Evolutionary conservation across 2,113 vertebrate genomes (phyloP), one percentile per base, ranked within the genome.

Genomic region (Perca fluviatilis): DNA sequence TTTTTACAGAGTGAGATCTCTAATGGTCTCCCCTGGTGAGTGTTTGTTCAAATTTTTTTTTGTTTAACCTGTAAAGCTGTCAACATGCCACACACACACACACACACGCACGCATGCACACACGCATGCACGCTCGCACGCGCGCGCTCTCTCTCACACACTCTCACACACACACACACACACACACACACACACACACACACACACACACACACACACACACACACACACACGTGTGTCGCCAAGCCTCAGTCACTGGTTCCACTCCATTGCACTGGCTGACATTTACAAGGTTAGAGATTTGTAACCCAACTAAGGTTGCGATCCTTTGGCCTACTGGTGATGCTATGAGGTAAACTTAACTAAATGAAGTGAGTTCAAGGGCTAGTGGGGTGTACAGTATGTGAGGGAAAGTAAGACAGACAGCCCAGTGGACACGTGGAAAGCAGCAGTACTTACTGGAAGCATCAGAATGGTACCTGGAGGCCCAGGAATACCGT

Each of bases 381-480:
- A 1, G 60, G 69, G 51, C 63, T 27, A 57, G 66, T 67, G 84
- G 63, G 61, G 51, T 14, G 70, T 23, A 54, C 58, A 82, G 57
- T 64, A 40, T 70, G 66, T 40, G 18, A 67, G 13, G 33, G 51
- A 57, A 84, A 76, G 40, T 14, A 47, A 46, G 33, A 74, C 43
- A 63, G 82, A 53, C 33, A 51, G 62, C 43, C 60, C 47, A 14
- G 49, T 62, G 63, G 68, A 58, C 30, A 5, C 33, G 64, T 76
- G 46, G 27, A 73, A 67, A 79, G 67, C 27, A 27, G 87, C 51
- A 21, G 60, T 50, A 95, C 96, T 95, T 97, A 99, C 98, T 74
- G 98, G 98, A 88, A 99, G 83, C 98, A 99, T 98, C 87, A 99
- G 88, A 95, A 99, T 95, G 85, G 98, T 99, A 46, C 98, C 98